Evolutionary conservation across 2,888 invertebrate genomes (phyloP), one percentile per base, ranked within the genome.

Genomic region (Cryptocephalus moraei): DNA sequence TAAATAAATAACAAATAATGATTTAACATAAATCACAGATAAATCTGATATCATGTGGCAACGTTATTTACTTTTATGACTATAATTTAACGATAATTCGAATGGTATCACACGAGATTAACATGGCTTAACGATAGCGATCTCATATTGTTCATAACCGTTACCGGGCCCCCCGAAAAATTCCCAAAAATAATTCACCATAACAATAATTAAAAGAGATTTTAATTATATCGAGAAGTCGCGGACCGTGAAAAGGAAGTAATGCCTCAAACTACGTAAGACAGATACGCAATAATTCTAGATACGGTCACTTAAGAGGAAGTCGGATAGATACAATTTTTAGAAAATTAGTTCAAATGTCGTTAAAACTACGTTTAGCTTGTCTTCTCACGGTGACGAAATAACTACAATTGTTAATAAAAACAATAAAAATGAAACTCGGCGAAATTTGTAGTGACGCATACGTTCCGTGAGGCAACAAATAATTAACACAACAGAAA

Each of bases 381-480:
- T 36, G 4, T 53, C 56, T 58, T 59, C 60, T 52, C 60, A 60
- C 52, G 48, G 52, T 60, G 58, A 54, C 56, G 60, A 54, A 56
- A 60, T 53, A 39, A 38, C 12, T 50, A 54, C 57, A 53, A 57
- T 56, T 52, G 50, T 52, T 57, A 53, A 54, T 53, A 53, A 56
- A 59, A 59, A 60, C 59, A 60, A 58, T 59, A 58, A 59, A 57
- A 53, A 50, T 52, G 50, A 40, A 43, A 47, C 58, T 60, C 58
- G 58, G 55, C 54, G 56, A 56, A 56, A 47, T 47, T 43, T 43
- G 60, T 50, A 57, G 55, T 56, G 53, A 58, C 53, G 55, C 49
- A 55, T 55, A 53, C 36, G 48, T 53, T 52, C 49, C 48, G 42
- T 51, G 45, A 48, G 49, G 48, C 47, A 48, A 48, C 43, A 47